A percentile compares a stretch with the other conserved stretches of the same genome.
These are phyloP conservation scores for Anser cygnoides DNA, from an alignment of 2,113 vertebrate genomes.

Conservation along the genomic window DNA sequence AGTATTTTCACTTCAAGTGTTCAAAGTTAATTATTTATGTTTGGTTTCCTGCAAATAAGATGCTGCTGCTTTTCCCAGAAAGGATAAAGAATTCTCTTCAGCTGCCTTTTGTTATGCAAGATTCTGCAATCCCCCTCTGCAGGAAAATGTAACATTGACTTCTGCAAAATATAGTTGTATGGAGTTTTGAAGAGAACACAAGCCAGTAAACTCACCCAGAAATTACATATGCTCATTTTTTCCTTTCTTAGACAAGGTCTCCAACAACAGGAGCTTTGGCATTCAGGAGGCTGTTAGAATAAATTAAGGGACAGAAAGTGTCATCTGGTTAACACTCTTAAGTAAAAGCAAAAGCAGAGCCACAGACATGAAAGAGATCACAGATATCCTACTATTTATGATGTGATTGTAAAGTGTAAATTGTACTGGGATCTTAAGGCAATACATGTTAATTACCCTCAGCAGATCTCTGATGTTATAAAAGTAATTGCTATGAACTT, in stretches of 20 bases:
- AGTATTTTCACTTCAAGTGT: not conserved
- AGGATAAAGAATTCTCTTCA: not conserved
- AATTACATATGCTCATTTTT: not conserved
- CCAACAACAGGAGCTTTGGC: not conserved
- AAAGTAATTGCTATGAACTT: conserved; percentile 19
- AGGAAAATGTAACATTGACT: not conserved
- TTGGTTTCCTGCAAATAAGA: not conserved
- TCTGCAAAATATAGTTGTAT: not conserved
- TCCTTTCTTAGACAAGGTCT: not conserved
- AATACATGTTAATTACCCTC: conserved; percentile 30
- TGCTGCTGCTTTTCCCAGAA: not conserved
- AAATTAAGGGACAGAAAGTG: not conserved
- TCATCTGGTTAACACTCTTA: conserved; percentile 31
- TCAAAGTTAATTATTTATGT: conserved; percentile 12
- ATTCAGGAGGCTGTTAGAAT: not conserved
- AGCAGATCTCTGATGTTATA: not conserved
- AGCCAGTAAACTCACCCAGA: not conserved
- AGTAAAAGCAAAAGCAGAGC: conserved; percentile 24
- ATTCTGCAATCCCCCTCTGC: not conserved
- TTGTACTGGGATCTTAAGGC: not conserved
- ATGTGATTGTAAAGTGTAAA: conserved; percentile 35
- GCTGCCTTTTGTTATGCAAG: not conserved
- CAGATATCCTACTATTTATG: conserved; percentile 40
- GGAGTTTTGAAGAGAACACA: not conserved
- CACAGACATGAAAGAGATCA: conserved; percentile 40